Conservation (phyloP, 2,113 vertebrate species). For the Gambusia affinis region DNA sequence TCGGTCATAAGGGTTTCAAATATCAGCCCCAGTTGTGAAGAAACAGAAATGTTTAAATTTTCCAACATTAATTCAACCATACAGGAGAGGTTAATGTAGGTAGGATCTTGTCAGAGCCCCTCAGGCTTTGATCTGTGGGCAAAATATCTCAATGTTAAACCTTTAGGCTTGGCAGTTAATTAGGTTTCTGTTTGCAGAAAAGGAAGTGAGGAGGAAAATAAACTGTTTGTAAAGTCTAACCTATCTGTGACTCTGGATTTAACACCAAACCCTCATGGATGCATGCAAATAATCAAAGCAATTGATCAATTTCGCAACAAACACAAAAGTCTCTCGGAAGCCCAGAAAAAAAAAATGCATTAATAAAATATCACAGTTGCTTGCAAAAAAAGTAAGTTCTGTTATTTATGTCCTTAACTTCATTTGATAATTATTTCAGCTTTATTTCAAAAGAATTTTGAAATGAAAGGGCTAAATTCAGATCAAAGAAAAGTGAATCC, state of each 20-base stretch:
- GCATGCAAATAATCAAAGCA: slow-evolving; percentile 33
- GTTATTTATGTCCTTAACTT: neutral
- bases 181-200: slow-evolving; percentile 49
- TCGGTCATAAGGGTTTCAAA: neutral
- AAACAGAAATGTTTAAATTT: slow-evolving; percentile 8
- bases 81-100: slow-evolving; percentile 49
- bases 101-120: slow-evolving; percentile 28
- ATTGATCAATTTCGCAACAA: slow-evolving; percentile 40
- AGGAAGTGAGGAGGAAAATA: slow-evolving; percentile 32
- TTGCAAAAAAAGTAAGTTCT: slow-evolving; percentile 20
- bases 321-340: slow-evolving; percentile 3
- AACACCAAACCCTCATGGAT: slow-evolving; percentile 25
- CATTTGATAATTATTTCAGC: too few relatives aligned
- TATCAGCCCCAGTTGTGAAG: slow-evolving; percentile 15
- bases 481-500: neutral
- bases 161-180: slow-evolving; percentile 38
- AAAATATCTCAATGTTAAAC: slow-evolving; percentile 56
- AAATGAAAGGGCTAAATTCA: neutral
- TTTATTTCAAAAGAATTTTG: too few relatives aligned
- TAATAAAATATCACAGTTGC: slow-evolving; percentile 44
- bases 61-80: slow-evolving; percentile 19
- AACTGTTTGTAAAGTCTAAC: slow-evolving; percentile 29
- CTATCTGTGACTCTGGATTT: slow-evolving; percentile 10
- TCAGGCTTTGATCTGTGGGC: slow-evolving; percentile 34
- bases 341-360: slow-evolving; percentile 26